Evolutionary conservation across 2,888 invertebrate genomes (phyloP).

Genomic region (Clistopyga incitator): DNA sequence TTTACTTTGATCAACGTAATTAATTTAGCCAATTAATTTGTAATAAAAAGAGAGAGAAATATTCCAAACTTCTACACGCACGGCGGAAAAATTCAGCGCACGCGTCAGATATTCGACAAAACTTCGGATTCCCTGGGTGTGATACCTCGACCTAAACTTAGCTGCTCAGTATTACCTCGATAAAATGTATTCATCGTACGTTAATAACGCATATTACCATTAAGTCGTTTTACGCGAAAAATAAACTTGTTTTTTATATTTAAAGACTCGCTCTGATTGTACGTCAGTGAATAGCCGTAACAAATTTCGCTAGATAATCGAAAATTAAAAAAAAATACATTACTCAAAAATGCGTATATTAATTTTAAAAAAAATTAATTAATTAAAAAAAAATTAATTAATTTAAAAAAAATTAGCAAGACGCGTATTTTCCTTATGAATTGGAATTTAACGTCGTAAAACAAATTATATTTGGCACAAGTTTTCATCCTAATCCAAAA

Average conservation of each 20-base stretch:
- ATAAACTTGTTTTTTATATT: conserved; percentile 66
- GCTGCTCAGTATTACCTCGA: conserved; percentile 71
- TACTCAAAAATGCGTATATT: too few species aligned
- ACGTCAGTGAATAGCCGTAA: not conserved
- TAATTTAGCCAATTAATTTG: not conserved
- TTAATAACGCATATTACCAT: conserved; percentile 37
- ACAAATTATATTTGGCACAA: too few species aligned
- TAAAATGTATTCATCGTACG: conserved; percentile 62
- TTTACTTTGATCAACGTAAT: not conserved
- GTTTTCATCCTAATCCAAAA: too few species aligned
- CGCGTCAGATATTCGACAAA: conserved; percentile 15
- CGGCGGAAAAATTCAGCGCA: conserved; percentile 34
- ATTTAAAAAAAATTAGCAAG: too few species aligned
- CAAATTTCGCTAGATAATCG: too few species aligned
- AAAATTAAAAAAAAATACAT: too few species aligned
- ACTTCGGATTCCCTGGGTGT: conserved; percentile 38
- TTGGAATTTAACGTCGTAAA: too few species aligned
- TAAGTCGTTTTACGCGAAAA: conserved; percentile 64
- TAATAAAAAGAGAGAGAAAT: conserved; percentile 5
- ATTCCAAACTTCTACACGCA: conserved; percentile 3
- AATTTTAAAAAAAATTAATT: too few species aligned
- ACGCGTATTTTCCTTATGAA: too few species aligned
- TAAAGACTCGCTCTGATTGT: conserved; percentile 19
- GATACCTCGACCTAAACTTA: conserved; percentile 63
- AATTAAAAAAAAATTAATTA: too few species aligned